Conservation (phyloP, 2,888 invertebrate species). For the Sussaba pulchella region DNA sequence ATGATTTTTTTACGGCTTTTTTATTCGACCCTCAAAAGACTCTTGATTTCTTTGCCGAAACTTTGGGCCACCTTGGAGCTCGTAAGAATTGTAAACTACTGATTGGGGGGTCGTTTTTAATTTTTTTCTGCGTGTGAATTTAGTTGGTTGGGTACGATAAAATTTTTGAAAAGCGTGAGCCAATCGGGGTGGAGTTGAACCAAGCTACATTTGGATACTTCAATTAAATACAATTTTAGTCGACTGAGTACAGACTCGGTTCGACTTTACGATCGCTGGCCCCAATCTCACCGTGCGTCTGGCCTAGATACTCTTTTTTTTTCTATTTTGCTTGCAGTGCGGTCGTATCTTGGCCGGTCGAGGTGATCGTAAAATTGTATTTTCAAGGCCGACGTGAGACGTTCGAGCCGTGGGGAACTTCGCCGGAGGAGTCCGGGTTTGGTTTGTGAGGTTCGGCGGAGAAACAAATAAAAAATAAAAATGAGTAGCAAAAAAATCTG, state of each 20-base stretch:
- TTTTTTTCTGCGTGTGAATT: no score
- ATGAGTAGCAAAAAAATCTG: constrained; percentile 35
- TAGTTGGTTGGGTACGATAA: no score
- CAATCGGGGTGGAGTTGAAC: no score
- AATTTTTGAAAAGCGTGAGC: no score
- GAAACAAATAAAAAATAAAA: constrained; percentile 38
- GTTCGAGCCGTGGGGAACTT: constrained; percentile 27
- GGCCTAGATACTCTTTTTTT: not conserved
- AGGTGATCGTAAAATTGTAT: constrained; percentile 53
- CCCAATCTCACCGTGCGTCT: no score
- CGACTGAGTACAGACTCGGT: not conserved
- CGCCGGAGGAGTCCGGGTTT: not conserved
- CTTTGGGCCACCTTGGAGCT: no score
- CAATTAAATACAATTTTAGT: not conserved
- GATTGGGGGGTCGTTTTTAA: no score
- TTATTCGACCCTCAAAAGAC: no score
- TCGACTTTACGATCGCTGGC: no score
- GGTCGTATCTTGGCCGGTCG: constrained; percentile 23
- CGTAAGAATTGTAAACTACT: no score
- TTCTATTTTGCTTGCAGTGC: constrained; percentile 30
- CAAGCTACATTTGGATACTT: not conserved
- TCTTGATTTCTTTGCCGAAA: no score
- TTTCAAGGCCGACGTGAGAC: constrained; percentile 50
- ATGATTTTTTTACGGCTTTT: no score
- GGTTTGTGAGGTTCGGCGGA: constrained; percentile 14